Conservation (phyloP, 2,797 vertebrate genomes). For the Salarias fasciatus region DNA sequence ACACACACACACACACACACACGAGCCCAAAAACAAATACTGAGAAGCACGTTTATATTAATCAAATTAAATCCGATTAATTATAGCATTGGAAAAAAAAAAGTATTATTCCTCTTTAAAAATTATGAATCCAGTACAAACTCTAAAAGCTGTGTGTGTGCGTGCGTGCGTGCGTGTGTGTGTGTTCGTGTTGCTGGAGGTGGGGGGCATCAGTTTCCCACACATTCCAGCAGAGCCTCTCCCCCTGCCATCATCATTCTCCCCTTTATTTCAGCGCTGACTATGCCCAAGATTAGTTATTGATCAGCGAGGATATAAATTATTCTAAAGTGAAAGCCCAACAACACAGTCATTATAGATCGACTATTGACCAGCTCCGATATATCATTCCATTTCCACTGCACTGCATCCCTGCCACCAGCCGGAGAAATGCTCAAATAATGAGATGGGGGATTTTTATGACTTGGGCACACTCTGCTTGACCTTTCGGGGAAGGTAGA, state of each 20-base stretch:
- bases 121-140: constrained; percentile 27
- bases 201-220: constrained; percentile 54
- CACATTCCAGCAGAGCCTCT: constrained; percentile 68
- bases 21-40: not conserved
- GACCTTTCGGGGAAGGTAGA: constrained; percentile 71
- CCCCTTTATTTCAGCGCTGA: constrained; percentile 83
- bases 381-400: constrained; percentile 78
- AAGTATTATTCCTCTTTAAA: constrained; percentile 11
- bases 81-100: constrained; percentile 9
- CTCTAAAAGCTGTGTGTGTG: constrained; percentile 16
- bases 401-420: constrained; percentile 64
- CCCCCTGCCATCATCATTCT: constrained; percentile 78
- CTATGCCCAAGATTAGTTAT: constrained; percentile 86
- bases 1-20: not conserved
- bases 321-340: constrained; percentile 83
- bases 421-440: constrained; percentile 75
- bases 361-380: constrained; percentile 74
- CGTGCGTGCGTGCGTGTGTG: constrained; percentile 10
- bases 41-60: not conserved
- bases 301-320: constrained; percentile 85
- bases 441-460: constrained; percentile 78
- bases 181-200: constrained; percentile 11
- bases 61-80: constrained; percentile 22
- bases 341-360: constrained; percentile 83
- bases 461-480: constrained; percentile 73